A percentile compares a stretch with the other conserved stretches of the same genome.
Conservation (phyloP, 30 jellyfish, hydroid and myxozoan genomes). For the Haliclystus octoradiatus region DNA sequence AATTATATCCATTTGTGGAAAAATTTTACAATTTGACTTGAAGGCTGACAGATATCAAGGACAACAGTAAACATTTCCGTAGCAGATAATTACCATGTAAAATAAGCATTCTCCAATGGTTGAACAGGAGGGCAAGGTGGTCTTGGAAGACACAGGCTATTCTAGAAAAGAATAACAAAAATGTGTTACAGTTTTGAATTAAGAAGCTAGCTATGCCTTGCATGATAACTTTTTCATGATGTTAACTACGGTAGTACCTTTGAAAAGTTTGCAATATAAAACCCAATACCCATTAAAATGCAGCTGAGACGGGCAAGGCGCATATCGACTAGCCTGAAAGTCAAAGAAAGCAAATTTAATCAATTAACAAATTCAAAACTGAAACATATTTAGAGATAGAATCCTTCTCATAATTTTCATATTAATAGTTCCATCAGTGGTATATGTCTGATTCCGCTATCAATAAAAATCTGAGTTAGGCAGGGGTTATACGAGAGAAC, state of each 20-base stretch:
- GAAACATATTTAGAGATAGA: too few species aligned
- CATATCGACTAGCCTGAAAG: slow-evolving; percentile 63
- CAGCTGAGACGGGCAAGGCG: slow-evolving; percentile 81
- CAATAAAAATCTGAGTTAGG: too few species aligned
- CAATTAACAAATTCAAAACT: not conserved
- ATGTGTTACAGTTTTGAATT: not conserved
- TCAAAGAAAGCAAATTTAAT: not conserved
- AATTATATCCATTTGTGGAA: too few species aligned
- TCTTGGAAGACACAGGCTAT: slow-evolving; percentile 78
- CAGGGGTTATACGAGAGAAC: too few species aligned
- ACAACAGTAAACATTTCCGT: too few species aligned
- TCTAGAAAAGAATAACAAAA: slow-evolving; percentile 22
- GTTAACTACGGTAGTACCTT: slow-evolving; percentile 33
- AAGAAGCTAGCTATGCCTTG: not conserved
- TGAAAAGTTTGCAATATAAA: slow-evolving; percentile 67
- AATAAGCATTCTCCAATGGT: slow-evolving; percentile 78
- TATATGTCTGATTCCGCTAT: too few species aligned
- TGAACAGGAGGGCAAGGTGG: slow-evolving; percentile 98
- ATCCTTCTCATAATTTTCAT: too few species aligned
- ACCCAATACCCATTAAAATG: slow-evolving; percentile 80
- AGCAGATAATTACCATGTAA: slow-evolving; percentile 89
- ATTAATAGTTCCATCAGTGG: too few species aligned
- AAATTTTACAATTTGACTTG: too few species aligned
- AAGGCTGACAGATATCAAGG: too few species aligned
- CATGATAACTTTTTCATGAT: not conserved